A percentile compares a stretch with the other conserved stretches of the same genome.
Evolutionary conservation across 2,797 vertebrate species (phyloP).

Genomic region (Vespertilio murinus): DNA sequence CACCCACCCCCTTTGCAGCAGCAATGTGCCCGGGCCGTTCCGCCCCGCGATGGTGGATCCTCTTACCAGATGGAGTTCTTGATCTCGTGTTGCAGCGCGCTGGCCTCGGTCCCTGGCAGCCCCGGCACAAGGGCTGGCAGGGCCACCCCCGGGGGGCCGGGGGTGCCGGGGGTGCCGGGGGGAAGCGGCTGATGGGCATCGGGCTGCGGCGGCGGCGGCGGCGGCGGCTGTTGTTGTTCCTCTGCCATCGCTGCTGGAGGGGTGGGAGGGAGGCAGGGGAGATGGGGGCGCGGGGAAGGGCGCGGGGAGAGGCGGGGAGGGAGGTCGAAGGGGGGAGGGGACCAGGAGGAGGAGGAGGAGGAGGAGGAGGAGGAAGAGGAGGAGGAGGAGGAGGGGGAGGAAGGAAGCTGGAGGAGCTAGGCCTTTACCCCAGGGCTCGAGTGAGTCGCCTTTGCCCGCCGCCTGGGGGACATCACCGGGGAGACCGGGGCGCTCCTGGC

Average conservation of each 20-base stretch:
- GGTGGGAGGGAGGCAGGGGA: constrained; percentile 76
- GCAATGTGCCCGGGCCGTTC: constrained; percentile 58
- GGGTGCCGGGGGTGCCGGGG: constrained; percentile 60
- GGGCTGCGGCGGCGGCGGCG: constrained; percentile 83
- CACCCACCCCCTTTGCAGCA: constrained; percentile 36
- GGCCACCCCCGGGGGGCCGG: constrained; percentile 83
- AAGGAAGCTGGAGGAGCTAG: constrained; percentile 86
- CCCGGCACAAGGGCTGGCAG: constrained; percentile 91
- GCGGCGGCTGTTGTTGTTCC: constrained; percentile 90
- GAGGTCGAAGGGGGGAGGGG: constrained; percentile 75
- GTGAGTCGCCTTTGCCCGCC: constrained; percentile 85
- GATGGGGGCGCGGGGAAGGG: constrained; percentile 55
- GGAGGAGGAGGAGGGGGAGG: constrained; percentile 76
- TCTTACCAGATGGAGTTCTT: constrained; percentile 98
- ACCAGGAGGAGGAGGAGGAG: constrained; percentile 65
- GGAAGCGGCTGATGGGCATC: constrained; percentile 82
- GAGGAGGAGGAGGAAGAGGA: constrained; percentile 64
- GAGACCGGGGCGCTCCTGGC: constrained; percentile 72
- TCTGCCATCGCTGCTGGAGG: constrained; percentile 90
- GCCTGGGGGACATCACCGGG: constrained; percentile 88
- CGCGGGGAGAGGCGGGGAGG: constrained; percentile 75
- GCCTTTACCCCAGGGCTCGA: constrained; percentile 91
- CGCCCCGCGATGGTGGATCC: constrained; percentile 58
- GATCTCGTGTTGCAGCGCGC: constrained; percentile 94
- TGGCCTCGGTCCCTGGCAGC: constrained; percentile 92